Percentiles rank a stretch among this genome's conserved stretches.
These are phyloP conservation scores for Catocala sponsa DNA, from an alignment of 2,888 invertebrate genomes.

Conservation along the genomic window DNA sequence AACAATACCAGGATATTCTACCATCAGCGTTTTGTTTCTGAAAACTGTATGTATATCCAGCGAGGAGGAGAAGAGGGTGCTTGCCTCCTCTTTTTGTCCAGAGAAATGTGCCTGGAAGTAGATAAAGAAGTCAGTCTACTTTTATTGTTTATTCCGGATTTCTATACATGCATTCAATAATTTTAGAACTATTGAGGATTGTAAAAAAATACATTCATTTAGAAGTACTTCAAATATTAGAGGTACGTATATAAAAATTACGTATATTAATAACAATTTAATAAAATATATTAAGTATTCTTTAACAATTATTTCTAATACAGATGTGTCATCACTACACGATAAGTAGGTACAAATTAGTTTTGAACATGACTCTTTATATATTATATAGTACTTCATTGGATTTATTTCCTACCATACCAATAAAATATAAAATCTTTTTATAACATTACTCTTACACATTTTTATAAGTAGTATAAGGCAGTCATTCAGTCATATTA, in stretches of 20 bases:
- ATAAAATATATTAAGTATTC: no score
- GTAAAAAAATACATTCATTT: not conserved
- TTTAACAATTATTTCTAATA: no score
- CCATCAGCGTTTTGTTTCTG: conserved; percentile 82
- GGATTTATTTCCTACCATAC: no score
- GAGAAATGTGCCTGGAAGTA: conserved; percentile 71
- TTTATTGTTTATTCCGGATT: not conserved
- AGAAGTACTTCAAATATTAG: no score
- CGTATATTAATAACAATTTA: no score
- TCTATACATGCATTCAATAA: conserved; percentile 1
- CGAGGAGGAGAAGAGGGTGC: conserved; percentile 76
- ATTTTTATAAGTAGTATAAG: not conserved
- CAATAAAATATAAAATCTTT: no score
- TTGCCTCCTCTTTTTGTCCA: conserved; percentile 82
- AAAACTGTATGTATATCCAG: conserved; percentile 79
- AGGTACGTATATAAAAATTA: no score
- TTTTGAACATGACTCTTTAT: no score
- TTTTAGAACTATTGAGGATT: not conserved
- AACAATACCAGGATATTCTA: conserved; percentile 82
- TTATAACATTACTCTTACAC: not conserved
- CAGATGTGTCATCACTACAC: no score
- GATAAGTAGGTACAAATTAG: no score
- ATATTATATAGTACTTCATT: no score
- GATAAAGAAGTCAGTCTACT: conserved; percentile 21
- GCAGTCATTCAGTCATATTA: not conserved